Base-by-base conservation (phyloP, 2,888 invertebrate species). In the Drosophila suboccidentalis region DNA sequence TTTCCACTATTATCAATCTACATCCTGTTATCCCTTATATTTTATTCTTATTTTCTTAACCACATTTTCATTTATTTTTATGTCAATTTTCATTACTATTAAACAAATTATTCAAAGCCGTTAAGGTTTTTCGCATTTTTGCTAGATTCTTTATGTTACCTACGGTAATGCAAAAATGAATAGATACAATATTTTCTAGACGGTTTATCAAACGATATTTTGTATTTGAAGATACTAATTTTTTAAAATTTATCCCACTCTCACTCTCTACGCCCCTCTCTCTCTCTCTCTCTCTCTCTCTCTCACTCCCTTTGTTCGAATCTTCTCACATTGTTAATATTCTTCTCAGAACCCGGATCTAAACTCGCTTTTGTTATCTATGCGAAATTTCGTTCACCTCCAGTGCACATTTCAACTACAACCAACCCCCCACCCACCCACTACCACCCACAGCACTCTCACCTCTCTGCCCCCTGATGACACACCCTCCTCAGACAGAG, bases 351-450 rank as follows among this genome's bases (percentile, higher is more conserved):
- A 58, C 22, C 58, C 57, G 46, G 46, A 58, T 22, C 36, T 47
- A 58, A 47, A 11, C 8, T 5, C 11, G 26, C 22, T 51, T 15
- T 15, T 32, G 41, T 44, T 61, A 75, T 66, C 61, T 58, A 49
- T 51, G 36, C 13, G 46, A 68, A 36, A 44, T 15, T 73, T 50
- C 69, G 75, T 75, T 77, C 77, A 73, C 63, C 72, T 73, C 53
- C 57, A 64, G 38, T 60, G 77, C 72, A 19, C 60, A 46, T 10
- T 54, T 57, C 53, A 75, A 19, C 50, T 22, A 50, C 50, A n/a
- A 4, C 11, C 13, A 22, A 5, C n/a, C 11, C 19, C 5, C 11
- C 26, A 9, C 11, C n/a, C 4, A 36, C 22, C 41, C 9, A 2
- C 11, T 15, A 2, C 29, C 29, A 29, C 29, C 8, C 29, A 29